These are phyloP conservation scores for Eulemur rufifrons DNA, from an alignment of 2,113 vertebrate genomes.

Conservation along the genomic window DNA sequence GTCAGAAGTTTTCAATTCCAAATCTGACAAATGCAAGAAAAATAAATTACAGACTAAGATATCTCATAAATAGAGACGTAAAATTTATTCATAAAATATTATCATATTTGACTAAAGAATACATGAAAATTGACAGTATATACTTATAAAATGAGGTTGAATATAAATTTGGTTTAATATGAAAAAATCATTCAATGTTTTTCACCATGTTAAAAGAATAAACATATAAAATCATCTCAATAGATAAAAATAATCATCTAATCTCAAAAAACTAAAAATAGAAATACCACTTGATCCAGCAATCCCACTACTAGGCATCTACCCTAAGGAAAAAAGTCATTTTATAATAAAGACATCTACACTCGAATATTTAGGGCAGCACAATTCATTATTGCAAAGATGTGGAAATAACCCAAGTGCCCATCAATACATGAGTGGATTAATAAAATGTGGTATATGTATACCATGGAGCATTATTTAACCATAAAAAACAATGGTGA, in stretches of 20 bases:
- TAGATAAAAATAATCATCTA: background rate
- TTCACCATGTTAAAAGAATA: background rate
- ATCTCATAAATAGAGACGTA: background rate
- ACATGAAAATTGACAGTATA: background rate
- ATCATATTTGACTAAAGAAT: background rate
- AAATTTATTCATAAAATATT: background rate
- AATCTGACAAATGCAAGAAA: background rate
- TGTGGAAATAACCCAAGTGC: no score
- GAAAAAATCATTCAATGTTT: background rate
- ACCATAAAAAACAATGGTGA: no score
- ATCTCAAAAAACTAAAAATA: background rate
- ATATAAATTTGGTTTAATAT: background rate
- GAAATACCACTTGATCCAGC: background rate
- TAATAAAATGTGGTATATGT: no score
- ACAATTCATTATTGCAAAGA: no score
- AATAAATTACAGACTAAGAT: background rate
- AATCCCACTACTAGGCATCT: no score
- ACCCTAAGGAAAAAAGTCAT: no score
- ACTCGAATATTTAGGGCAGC: no score
- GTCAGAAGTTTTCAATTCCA: background rate
- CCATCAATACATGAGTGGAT: no score
- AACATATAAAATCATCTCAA: background rate
- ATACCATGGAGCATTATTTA: no score
- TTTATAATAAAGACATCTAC: no score
- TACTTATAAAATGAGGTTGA: background rate